A percentile compares a stretch with the other conserved stretches of the same genome.
Evolutionary conservation across 1,140 invertebrate species (phyloP).

Genomic region (Drosophila tsacasi): DNA sequence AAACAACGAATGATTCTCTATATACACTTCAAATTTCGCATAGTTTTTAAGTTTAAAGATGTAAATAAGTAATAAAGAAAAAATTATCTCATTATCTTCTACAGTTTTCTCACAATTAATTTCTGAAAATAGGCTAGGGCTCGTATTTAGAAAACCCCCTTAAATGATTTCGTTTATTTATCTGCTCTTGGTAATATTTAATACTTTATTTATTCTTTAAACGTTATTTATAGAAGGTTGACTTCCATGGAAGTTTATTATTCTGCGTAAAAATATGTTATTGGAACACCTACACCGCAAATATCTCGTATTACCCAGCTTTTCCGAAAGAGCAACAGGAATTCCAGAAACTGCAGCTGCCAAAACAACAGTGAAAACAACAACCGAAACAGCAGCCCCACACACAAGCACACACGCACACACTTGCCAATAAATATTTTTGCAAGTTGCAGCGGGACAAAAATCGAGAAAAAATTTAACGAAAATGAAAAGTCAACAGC

Average conservation of each 20-base stretch:
- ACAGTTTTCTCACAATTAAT: no score
- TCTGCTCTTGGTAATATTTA: no score
- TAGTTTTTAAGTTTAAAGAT: no score
- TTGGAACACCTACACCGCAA: not conserved
- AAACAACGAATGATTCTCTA: no score
- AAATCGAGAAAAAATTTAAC: constrained; percentile 44
- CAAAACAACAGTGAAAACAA: constrained; percentile 34
- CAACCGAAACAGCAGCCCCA: constrained; percentile 26
- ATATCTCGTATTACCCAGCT: constrained; percentile 25
- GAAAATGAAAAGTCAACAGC: constrained; percentile 72
- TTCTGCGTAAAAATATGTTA: constrained; percentile 5
- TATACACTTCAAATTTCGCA: no score
- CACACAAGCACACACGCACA: constrained; percentile 3
- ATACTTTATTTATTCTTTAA: not conserved
- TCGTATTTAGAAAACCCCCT: no score
- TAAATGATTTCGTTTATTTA: no score
- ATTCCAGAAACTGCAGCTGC: constrained; percentile 50
- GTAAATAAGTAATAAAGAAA: no score
- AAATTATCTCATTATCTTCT: no score
- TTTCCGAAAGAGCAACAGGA: constrained; percentile 20
- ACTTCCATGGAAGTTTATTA: not conserved
- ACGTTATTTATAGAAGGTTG: not conserved
- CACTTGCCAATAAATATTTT: constrained; percentile 67
- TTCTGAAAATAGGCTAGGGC: no score
- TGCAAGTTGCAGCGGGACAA: constrained; percentile 47